Percentiles rank a stretch among this genome's conserved stretches.
Evolutionary conservation across 2,113 vertebrate genomes (phyloP).

Genomic region (Dendrocopos noguchii): DNA sequence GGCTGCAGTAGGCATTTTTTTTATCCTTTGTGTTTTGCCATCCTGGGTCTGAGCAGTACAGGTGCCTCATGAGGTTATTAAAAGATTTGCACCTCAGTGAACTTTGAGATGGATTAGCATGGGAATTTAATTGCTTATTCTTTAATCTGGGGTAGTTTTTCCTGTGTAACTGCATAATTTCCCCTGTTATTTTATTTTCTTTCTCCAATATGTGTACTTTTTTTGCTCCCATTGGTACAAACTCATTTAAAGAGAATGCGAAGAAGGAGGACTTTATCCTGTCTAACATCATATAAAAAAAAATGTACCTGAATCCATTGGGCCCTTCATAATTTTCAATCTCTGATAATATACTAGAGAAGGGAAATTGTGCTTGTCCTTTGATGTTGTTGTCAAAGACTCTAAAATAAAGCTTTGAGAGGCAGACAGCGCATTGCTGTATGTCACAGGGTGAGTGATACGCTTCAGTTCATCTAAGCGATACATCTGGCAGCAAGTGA

Average conservation of each 20-base stretch:
- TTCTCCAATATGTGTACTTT: neutral
- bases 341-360: slow-evolving; percentile 21
- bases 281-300: neutral
- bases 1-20: neutral
- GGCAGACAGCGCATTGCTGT: neutral
- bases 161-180: slow-evolving; percentile 39
- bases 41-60: slow-evolving; percentile 9
- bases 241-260: slow-evolving; percentile 23
- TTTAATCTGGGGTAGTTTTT: slow-evolving; percentile 38
- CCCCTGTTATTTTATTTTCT: neutral
- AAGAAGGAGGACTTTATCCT: slow-evolving; percentile 24
- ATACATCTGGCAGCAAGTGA: neutral
- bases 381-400: slow-evolving; percentile 46
- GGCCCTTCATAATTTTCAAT: neutral
- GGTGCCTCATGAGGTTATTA: slow-evolving; percentile 21
- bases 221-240: slow-evolving; percentile 28
- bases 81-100: slow-evolving; percentile 52
- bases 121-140: slow-evolving; percentile 35
- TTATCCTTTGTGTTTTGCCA: slow-evolving; percentile 11
- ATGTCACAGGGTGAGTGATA: neutral
- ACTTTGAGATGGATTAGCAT: slow-evolving; percentile 46
- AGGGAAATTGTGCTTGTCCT: slow-evolving; percentile 49
- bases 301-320: slow-evolving; percentile 22
- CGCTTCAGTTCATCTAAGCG: neutral
- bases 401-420: slow-evolving; percentile 16